Evolutionary conservation across 2,888 invertebrate species (phyloP).

Genomic region (Orgyia antiqua): DNA sequence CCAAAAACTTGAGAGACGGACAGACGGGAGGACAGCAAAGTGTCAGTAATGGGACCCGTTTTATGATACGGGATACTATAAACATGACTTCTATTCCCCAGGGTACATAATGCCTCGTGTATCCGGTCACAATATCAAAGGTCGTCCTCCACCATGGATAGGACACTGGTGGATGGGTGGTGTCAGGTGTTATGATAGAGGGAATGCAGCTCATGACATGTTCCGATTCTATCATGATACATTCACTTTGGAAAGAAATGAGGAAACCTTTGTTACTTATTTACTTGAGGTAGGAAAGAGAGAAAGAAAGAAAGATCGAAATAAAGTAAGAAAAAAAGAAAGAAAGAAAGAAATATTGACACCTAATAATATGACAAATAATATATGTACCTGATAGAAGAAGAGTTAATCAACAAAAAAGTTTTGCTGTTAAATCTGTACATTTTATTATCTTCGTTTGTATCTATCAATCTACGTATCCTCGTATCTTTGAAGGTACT

Average conservation of each 20-base stretch:
- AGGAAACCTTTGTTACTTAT: slow-evolving; percentile 38
- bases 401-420: no score
- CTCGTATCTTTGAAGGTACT: no score
- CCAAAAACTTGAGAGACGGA: no score
- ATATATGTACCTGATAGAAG: no score
- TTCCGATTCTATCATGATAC: slow-evolving; percentile 62
- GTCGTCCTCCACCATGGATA: slow-evolving; percentile 33
- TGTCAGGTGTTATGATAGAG: slow-evolving; percentile 54
- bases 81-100: slow-evolving; percentile 14
- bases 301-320: background rate
- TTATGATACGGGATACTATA: no score
- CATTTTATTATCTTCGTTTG: no score
- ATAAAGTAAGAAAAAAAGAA: background rate
- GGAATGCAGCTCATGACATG: slow-evolving; percentile 41
- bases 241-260: slow-evolving; percentile 42
- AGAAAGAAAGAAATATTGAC: background rate
- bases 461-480: no score
- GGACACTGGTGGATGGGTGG: slow-evolving; percentile 70
- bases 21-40: no score
- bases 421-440: no score
- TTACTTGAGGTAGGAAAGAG: slow-evolving; percentile 47
- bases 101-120: slow-evolving; percentile 53
- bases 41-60: background rate
- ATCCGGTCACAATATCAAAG: background rate
- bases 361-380: no score